These are phyloP conservation scores for Platysternon megacephalum DNA, from an alignment of 2,113 vertebrate genomes.

Conservation along the genomic window DNA sequence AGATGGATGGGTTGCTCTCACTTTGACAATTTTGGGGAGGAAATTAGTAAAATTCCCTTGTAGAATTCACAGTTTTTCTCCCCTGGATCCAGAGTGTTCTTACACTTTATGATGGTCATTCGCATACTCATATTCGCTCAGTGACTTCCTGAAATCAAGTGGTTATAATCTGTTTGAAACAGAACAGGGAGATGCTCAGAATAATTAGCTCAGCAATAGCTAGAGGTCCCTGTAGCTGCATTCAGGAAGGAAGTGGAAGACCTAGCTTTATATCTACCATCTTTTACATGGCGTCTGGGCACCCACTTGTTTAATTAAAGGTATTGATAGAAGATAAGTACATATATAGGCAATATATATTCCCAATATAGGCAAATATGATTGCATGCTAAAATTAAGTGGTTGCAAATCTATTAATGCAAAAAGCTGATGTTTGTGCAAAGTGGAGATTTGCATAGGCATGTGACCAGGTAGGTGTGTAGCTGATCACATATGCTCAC, in stretches of 20 bases:
- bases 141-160: not conserved
- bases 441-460: not conserved
- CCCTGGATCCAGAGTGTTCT: too few relatives aligned
- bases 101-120: accelerated
- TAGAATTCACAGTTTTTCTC: not conserved
- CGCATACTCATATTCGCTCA: not conserved
- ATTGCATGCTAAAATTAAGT: not conserved
- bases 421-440: not conserved
- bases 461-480: not conserved
- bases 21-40: not conserved
- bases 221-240: not conserved
- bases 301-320: not conserved
- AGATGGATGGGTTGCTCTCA: not conserved
- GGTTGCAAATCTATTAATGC: too few relatives aligned
- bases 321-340: not conserved
- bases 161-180: not conserved
- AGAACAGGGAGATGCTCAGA: not conserved
- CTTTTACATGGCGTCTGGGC: not conserved
- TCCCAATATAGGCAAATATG: not conserved
- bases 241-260: not conserved
- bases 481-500: not conserved
- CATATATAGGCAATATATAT: too few relatives aligned
- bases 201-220: not conserved
- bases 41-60: not conserved
- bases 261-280: not conserved